Evolutionary conservation across 1,140 invertebrate species (phyloP), one percentile per base, ranked within the genome.

Genomic region (Drosophila kohkoa): DNA sequence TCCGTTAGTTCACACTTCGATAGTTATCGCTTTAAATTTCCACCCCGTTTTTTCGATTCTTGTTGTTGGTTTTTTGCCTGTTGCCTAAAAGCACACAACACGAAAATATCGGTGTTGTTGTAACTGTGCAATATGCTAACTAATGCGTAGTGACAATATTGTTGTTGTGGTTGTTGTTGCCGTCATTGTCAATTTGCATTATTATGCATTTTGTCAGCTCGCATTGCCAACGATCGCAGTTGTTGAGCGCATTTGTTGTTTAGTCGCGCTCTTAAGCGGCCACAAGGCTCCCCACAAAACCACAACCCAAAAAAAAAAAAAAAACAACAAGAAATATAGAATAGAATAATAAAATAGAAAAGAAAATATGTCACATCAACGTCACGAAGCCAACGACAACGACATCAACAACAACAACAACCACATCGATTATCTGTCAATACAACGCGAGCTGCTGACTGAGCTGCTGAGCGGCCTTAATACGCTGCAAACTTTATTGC

Each of bases 111-210:
- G 51, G 10, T 58, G 62, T 43, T 57, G 45, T 32, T 72, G 59
- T 28, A 58, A 43, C 25, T 75, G 57, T 75, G 57, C 43, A 79
- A 71, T 66, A 77, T 76, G 79, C 72, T 60, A 77, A 77, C 28
- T 46, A 52, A 64, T 69, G 58, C 58, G 15, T 46, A 15, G 30
- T 20, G 43, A 62, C 58, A 62, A 8, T 28, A 28, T 30, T 58
- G 48, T 71, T 68, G 32, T 59, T 59, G 5, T 55, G 5, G 11
- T 13, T 55, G 7, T 49, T 28, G 3, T 54, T 2, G 13, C 10
- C 25, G 51, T 35, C 62, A 32, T 20, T 67, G 5, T 16, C 57
- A 52, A 83, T 66, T 82, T 82, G 67, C 76, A 76, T 82, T 76
- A 55, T 76, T 79, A 59, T 69, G 65, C 63, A 71, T 76, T 72